Base-by-base conservation (phyloP, 30 jellyfish, hydroid and myxozoan species). In the Catostylus mosaicus region DNA sequence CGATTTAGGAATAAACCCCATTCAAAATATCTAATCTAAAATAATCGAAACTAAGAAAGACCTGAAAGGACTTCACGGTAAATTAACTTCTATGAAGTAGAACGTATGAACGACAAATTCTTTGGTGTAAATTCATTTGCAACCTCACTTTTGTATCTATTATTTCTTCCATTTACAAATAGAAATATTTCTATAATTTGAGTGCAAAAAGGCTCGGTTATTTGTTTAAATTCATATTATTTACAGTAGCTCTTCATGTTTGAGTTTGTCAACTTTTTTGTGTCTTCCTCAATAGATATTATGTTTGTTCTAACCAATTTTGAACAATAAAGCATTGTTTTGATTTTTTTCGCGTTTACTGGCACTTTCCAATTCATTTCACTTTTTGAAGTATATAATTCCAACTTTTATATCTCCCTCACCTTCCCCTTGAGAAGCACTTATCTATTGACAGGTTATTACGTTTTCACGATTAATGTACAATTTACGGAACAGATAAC, bases 121-220 rank as follows among this genome's bases (percentile, higher is more conserved):
- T n/a, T 35, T 68, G 27, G n/a, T 68, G 65, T 34, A 68, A 68
- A 68, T n/a, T 61, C 12, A 61, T n/a, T n/a, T n/a, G n/a, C n/a
- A 30, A 38, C n/a, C n/a, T n/a, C 87, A 57, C 30, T 50, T 37
- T 19, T 38, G 77, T 60, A 77, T 52, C 59, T 77, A 56, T 11
- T 29, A 57, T 60, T n/a, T 36, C 78, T 35, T 46, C 64, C 80
- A 68, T 23, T 24, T 59, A 4, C 80, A 31, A 65, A 30, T 65
- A 65, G 26, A 30, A 34, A 59, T 38, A 65, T 59, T 65, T 81
- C 84, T 67, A 64, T 81, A 63, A 65, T 61, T 40, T 30, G 79
- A n/a, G 86, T 82, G 36, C 80, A 72, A 82, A 82, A 67, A 67
- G 92, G 92, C 92, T 82, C 75, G 69, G 92, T 62, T 46, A 37